Base-by-base conservation (phyloP, 1,140 invertebrate species). In the Branchinecta lindahli region DNA sequence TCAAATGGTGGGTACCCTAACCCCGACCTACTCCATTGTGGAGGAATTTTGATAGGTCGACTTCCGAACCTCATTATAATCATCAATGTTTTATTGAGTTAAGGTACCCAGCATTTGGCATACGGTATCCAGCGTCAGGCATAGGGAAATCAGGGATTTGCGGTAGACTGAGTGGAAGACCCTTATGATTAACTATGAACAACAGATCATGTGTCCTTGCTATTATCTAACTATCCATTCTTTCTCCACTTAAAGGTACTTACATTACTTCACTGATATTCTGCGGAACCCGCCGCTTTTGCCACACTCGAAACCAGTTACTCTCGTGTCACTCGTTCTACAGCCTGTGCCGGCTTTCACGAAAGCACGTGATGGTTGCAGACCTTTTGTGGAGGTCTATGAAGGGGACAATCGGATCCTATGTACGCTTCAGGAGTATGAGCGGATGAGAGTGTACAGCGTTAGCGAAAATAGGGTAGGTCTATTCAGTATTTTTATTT, bases 301-400 rank as follows among this genome's bases (percentile, higher is more conserved):
- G 73, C 90, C 91, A 1, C 90, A 94, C 76, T 86, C 85, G 74
- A 86, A 85, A 74, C 87, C 89, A 20, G 81, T 94, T 12, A 85
- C 87, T 9, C 79, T 96, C 46, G 85, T 89, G 66, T 87, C 86
- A 1, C 75, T 95, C 20, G 84, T 86, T 5, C 84, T 96, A 74
- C 84, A 89, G 74, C 93, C 93, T 7, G 87, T 96, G 52, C 94
- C 94, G 18, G 79, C 93, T 3, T 96, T 96, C 79, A 97, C 92
- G 6, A 91, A 92, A 84, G 45, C 18, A 44, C 88, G 90, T 70
- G 94, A 95, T 82, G 94, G 94, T 0, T 96, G 93, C 77, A 83
- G 93, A 72, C 92, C 94, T 12, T 96, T 92, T 80, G 83, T 94
- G 33, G 94, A 98, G 80, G 85, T 97, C 46, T 95, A 88, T 77